A percentile compares a stretch with the other conserved stretches of the same genome.
phyloP scores from a whole-genome alignment of 2,888 invertebrate species.

The Xanthorhoe designata region DNA sequence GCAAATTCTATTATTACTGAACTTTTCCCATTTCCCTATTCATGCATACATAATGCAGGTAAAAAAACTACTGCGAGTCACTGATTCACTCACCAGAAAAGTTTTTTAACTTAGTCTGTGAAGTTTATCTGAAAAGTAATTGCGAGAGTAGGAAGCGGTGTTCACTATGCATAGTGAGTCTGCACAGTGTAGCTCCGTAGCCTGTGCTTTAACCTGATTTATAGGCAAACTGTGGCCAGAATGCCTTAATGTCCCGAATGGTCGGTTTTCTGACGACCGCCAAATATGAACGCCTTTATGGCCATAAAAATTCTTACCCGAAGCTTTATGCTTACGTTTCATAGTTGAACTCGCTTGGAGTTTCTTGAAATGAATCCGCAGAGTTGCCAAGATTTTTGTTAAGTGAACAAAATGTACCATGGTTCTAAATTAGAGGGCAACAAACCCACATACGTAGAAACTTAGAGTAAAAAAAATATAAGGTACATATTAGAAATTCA shows the following conservation, averaged over 20 bases:
- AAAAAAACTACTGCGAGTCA: constrained; percentile 29
- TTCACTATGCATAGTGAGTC: constrained; percentile 34
- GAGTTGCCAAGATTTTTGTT: constrained; percentile 23
- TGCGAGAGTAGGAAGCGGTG: constrained; percentile 32
- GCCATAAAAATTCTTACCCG: constrained; percentile 66
- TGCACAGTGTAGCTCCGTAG: constrained; percentile 25
- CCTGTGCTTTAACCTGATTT: constrained; percentile 60
- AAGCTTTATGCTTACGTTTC: constrained; percentile 52
- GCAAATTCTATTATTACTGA: constrained; percentile 29
- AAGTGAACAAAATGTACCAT: constrained; percentile 2
- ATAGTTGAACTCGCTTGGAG: constrained; percentile 20
- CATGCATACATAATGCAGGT: constrained; percentile 37
- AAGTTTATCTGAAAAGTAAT: constrained; percentile 49
- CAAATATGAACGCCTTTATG: constrained; percentile 63
- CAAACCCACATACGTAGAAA: not conserved
- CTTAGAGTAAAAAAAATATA: not conserved
- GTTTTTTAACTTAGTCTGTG: constrained; percentile 40
- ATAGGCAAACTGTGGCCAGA: constrained; percentile 69
- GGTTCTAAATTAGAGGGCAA: not conserved
- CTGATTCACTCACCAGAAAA: constrained; percentile 36
- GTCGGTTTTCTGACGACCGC: constrained; percentile 49
- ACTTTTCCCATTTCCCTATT: constrained; percentile 35
- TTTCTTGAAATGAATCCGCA: constrained; percentile 14
- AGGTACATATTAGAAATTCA: too few relatives aligned
- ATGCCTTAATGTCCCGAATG: constrained; percentile 72